Base-by-base conservation (phyloP, 2,888 invertebrate species). In the Slavum lentiscoides region DNA sequence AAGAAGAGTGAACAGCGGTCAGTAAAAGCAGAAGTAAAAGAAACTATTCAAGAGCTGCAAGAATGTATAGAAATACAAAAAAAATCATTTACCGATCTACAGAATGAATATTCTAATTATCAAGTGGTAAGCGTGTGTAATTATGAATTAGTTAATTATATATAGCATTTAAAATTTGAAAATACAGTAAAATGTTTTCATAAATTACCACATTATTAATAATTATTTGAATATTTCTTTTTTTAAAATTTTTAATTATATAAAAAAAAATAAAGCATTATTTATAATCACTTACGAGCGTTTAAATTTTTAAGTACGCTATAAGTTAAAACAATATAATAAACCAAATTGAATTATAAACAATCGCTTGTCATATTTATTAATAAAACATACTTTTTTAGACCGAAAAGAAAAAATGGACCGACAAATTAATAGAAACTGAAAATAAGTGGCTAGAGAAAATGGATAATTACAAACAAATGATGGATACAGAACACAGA, bases 401-500 rank as follows among this genome's bases (percentile, higher is more conserved):
- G 80, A 64, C 1, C n/a, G 80, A 80, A 80, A 80, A 80, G 23
- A 85, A 86, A 80, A 84, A 85, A 70, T 86, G 86, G 77, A 82
- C 83, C 1, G 85, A 85, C 80, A 86, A 87, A 82, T 72, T 86
- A 13, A 84, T 84, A 59, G 86, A 87, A 62, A 83, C 85, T 55
- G 87, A 87, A 53, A 85, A 84, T 82, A 86, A 86, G 67, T 87
- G 86, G 87, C 85, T 86, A 83, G 81, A 86, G 85, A 83, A 84
- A 86, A 74, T 87, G 85, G 64, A 86, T 61, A 82, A 83, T n/a
- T 83, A 83, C 69, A 59, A 84, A 58, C 64, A 81, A 59, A 83
- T 84, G 76, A 81, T 83, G 39, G 84, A 84, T 76, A 74, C 74
- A 5, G 83, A 83, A 55, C 83, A 83, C 37, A 82, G 82, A 82